Evolutionary conservation across 1,140 invertebrate genomes (phyloP).

Genomic region (Schmidtea mediterranea): DNA sequence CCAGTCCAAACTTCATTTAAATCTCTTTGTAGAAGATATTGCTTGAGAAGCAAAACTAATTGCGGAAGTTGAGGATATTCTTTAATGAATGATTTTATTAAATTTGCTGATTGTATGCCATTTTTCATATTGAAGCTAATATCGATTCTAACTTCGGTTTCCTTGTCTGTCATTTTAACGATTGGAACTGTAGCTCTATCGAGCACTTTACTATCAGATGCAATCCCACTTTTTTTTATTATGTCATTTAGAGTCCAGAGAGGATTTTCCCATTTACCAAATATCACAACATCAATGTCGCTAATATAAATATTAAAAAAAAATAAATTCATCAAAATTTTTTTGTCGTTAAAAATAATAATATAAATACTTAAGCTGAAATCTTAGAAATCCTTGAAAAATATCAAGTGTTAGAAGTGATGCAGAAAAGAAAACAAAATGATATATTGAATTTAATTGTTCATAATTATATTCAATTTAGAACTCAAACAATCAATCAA

Average conservation of each 20-base stretch:
- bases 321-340: too few species aligned
- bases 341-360: neutral
- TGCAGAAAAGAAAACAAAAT: too few species aligned
- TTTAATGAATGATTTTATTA: conserved; percentile 44
- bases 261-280: conserved; percentile 69
- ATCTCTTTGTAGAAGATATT: conserved; percentile 79
- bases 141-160: conserved; percentile 71
- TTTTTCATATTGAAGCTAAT: conserved; percentile 94
- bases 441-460: too few species aligned
- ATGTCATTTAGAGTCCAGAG: conserved; percentile 62
- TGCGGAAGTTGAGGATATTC: conserved; percentile 58
- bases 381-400: too few species aligned
- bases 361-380: too few species aligned
- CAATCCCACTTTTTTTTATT: conserved; percentile 56
- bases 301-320: conserved; percentile 29
- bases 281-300: conserved; percentile 86
- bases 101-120: conserved; percentile 68
- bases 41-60: conserved; percentile 79
- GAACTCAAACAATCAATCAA: too few species aligned
- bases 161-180: conserved; percentile 76
- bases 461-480: too few species aligned
- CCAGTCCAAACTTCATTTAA: conserved; percentile 96
- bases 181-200: conserved; percentile 81
- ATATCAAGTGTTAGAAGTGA: too few species aligned
- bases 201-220: conserved; percentile 67